These are phyloP conservation scores for Seriola quinqueradiata DNA, from an alignment of 2,113 vertebrate genomes.

Conservation along the genomic window DNA sequence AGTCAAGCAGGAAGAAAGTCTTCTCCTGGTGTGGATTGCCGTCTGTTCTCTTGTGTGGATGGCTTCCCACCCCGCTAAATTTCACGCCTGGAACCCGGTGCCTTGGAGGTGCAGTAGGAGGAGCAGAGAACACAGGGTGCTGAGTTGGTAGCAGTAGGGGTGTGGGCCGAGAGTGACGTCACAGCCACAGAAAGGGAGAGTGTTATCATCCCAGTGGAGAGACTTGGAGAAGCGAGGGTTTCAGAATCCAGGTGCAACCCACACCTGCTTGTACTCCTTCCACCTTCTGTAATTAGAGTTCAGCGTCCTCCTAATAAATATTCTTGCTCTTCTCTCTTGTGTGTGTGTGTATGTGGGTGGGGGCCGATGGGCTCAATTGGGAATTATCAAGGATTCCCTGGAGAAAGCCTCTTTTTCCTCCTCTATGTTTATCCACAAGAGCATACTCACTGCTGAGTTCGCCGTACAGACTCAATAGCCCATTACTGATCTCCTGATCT, in stretches of 20 bases:
- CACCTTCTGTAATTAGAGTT: constrained; percentile 84
- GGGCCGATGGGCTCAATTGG: constrained; percentile 72
- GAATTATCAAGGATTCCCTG: constrained; percentile 79
- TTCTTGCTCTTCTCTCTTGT: constrained; percentile 65
- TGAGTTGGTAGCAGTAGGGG: not conserved
- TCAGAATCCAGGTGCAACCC: constrained; percentile 79
- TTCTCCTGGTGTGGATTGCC: constrained; percentile 58
- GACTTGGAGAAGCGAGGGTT: constrained; percentile 38
- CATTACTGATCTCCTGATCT: constrained; percentile 57
- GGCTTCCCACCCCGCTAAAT: constrained; percentile 53
- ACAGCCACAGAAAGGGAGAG: constrained; percentile 49
- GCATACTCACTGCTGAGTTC: constrained; percentile 44
- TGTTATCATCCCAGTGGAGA: constrained; percentile 50
- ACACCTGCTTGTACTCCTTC: constrained; percentile 80
- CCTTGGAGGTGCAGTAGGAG: constrained; percentile 52
- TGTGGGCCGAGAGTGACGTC: constrained; percentile 57
- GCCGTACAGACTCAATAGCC: constrained; percentile 49
- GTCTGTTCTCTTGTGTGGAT: constrained; percentile 35
- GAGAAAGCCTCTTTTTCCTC: constrained; percentile 58
- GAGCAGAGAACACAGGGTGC: constrained; percentile 36
- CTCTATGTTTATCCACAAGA: constrained; percentile 59
- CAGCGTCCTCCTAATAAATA: constrained; percentile 82
- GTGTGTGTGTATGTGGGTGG: constrained; percentile 60
- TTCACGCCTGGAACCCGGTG: constrained; percentile 56
- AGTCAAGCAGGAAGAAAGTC: constrained; percentile 53